phyloP scores from a whole-genome alignment of 23 tunicate species.

The Styela clava region DNA sequence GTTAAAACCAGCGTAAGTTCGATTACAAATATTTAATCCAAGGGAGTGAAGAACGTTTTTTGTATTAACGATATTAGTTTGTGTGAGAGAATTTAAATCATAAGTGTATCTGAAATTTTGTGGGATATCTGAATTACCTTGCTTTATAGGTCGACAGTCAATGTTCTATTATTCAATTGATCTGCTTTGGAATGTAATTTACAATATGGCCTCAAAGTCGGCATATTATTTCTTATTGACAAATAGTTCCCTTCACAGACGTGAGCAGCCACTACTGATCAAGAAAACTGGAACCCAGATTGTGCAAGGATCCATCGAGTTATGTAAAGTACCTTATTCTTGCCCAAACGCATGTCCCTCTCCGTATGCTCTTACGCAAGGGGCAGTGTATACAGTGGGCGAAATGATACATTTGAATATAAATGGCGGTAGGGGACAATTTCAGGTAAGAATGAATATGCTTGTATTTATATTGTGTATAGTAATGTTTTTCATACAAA shows the following conservation, averaged over 20 bases:
- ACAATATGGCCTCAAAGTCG: too few species aligned
- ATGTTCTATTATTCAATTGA: too few species aligned
- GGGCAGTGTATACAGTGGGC: conserved; percentile 41
- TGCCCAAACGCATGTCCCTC: conserved; percentile 48
- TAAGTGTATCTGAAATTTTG: too few species aligned
- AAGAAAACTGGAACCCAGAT: not conserved
- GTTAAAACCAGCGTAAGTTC: conserved; percentile 32
- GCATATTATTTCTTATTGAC: too few species aligned
- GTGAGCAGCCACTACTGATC: not conserved
- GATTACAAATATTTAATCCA: not conserved
- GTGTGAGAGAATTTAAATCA: too few species aligned
- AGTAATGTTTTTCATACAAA: too few species aligned
- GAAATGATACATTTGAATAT: conserved; percentile 31
- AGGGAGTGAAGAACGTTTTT: not conserved
- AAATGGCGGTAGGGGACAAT: not conserved
- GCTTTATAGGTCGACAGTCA: too few species aligned
- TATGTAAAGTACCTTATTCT: conserved; percentile 32
- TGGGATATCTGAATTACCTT: too few species aligned
- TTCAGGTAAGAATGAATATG: not conserved
- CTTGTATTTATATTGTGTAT: too few species aligned
- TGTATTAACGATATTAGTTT: too few species aligned
- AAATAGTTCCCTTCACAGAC: not conserved
- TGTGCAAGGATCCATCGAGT: conserved; percentile 8
- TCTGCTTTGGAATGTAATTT: too few species aligned
- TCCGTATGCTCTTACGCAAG: conserved; percentile 5